Evolutionary conservation across 2,888 invertebrate genomes (phyloP), one percentile per base, ranked within the genome.

Genomic region (Gnatocerus cornutus): DNA sequence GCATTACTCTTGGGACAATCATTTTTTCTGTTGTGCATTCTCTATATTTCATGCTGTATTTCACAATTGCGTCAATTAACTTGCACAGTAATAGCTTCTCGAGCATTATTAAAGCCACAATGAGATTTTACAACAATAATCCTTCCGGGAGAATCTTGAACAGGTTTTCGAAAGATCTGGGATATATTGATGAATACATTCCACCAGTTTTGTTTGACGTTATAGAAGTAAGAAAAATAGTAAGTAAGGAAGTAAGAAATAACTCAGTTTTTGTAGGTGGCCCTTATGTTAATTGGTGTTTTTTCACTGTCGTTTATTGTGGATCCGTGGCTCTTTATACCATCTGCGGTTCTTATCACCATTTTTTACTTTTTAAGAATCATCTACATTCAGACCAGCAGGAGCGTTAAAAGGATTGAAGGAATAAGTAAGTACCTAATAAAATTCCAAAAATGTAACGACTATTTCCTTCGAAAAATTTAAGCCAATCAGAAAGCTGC

Each of bases 401-500:
- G 94, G 27, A 92, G 92, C 78, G 85, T 95, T 16, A 95, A 91
- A 84, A 84, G 91, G 74, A 87, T 92, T 0, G 92, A 92, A 81
- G 90, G 91, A 74, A 88, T 90, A 16, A 90, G 91, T 91, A 77
- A 87, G 89, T 74, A 59, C 3, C n/a, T n/a, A n/a, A n/a, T n/a
- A n/a, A n/a, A n/a, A n/a, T n/a, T n/a, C n/a, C n/a, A n/a, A n/a
- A n/a, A n/a, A n/a, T n/a, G n/a, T n/a, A n/a, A n/a, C n/a, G n/a
- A n/a, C n/a, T n/a, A n/a, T n/a, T n/a, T n/a, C n/a, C n/a, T n/a
- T n/a, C n/a, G n/a, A n/a, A n/a, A n/a, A n/a, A n/a, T n/a, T n/a
- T n/a, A n/a, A n/a, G n/a, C n/a, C n/a, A n/a, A n/a, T n/a, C n/a
- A n/a, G n/a, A n/a, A n/a, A n/a, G n/a, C n/a, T n/a, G n/a, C n/a